A percentile compares a stretch with the other conserved stretches of the same genome.
These are phyloP conservation scores for Porites rus DNA, from an alignment of 92 coral and sea anemone species.

Conservation along the genomic window DNA sequence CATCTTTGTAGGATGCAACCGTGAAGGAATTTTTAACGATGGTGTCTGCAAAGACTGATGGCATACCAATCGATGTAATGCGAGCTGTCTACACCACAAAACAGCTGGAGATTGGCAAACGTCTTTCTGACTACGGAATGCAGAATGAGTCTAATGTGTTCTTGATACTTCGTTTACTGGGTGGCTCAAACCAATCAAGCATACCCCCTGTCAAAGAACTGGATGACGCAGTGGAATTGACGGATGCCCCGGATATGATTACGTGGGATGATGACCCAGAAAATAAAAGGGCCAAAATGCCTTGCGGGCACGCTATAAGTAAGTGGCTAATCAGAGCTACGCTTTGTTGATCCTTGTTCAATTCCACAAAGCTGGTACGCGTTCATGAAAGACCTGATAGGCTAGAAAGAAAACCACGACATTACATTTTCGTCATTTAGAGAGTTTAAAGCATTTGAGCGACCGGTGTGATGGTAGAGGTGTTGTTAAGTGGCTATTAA, in stretches of 20 bases:
- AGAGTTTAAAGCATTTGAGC: too few relatives aligned
- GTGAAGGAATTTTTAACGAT: constrained; percentile 68
- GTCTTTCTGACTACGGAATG: constrained; percentile 66
- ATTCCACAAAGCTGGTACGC: too few relatives aligned
- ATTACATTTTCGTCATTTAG: too few relatives aligned
- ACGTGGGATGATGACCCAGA: constrained; percentile 96
- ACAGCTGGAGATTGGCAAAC: constrained; percentile 63
- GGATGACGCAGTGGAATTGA: constrained; percentile 83
- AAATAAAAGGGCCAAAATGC: constrained; percentile 91
- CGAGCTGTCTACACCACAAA: constrained; percentile 64
- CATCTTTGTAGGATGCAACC: constrained; percentile 71
- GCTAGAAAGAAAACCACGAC: too few relatives aligned
- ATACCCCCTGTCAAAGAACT: constrained; percentile 63
- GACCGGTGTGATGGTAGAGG: too few relatives aligned
- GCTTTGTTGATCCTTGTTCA: too few relatives aligned
- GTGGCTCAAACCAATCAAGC: constrained; percentile 65
- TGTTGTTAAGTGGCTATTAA: too few relatives aligned
- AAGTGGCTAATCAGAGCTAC: neutral
- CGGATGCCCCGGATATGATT: constrained; percentile 91
- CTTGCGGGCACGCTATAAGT: constrained; percentile 96
- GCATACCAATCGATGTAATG: constrained; percentile 62
- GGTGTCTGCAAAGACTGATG: constrained; percentile 39
- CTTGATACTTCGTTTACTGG: constrained; percentile 67
- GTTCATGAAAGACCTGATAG: too few relatives aligned
- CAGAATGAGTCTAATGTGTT: constrained; percentile 65